Evolutionary conservation across 2,797 vertebrate genomes (phyloP), one percentile per base, ranked within the genome.

Genomic region (Mus spretus): DNA sequence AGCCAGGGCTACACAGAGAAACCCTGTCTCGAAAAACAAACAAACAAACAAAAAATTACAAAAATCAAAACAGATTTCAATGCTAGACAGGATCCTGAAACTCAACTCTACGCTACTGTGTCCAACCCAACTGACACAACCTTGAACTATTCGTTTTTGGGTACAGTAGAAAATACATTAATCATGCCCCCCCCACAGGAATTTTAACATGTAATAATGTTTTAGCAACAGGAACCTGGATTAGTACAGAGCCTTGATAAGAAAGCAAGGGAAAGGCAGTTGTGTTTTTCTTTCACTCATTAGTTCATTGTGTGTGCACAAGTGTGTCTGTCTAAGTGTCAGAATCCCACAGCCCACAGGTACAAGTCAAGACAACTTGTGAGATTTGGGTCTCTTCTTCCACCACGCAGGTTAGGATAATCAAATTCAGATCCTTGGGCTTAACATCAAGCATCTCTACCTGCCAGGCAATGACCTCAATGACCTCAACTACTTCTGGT

Each of bases 131-230:
- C 17, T 85, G 44, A 67, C n/a, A 74, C 78, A 91, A 9, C 10
- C 44, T 78, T 34, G 31, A 26, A 14, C 50, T 82, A 22, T 65
- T 44, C 55, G 28, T 70, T 31, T 67, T 34, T 67, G 15, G 28
- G 1, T 7, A 9, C 10, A 81, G 37, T 79, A 50, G 65, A 28
- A n/a, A 63, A 26, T 20, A 34, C 13, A 77, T 55, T 70, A 47
- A 70, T 77, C 34, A 87, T 9, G 67, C 44, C 61, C n/a, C 53
- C 53, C 59, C 70, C 2, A 13, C 28, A 67, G 50, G 34, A 44
- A 75, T 74, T 81, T 84, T 61, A 94, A 84, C 82, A 55, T 81
- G 80, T 81, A 83, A 87, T n/a, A 90, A 72, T 40, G 61, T 44
- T 44, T 44, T 1, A 77, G 44, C 44, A 67, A 67, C 14, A 65